Base-by-base conservation (phyloP, 2,113 vertebrate genomes). In the Fulmarus glacialis region DNA sequence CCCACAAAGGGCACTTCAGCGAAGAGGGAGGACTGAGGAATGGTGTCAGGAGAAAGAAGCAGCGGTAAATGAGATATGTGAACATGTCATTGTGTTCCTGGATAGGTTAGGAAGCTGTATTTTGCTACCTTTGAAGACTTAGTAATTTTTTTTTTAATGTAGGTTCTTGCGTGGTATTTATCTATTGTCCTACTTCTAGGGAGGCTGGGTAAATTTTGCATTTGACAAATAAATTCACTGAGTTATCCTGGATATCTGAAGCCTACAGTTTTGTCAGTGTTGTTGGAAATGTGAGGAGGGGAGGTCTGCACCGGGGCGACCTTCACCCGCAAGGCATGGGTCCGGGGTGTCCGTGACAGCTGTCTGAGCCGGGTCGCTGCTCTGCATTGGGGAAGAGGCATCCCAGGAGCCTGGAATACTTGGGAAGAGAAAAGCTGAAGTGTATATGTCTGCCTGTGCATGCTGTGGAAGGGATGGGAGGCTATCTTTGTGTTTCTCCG, bases 361-460 rank as follows among this genome's bases (percentile, higher is more conserved):
- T 48, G 12, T 63, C 55, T 13, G 56, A 59, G 63, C 32, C 1
- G 4, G 43, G 30, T 24, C 1, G 1, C 29, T 26, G 45, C 85
- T 89, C 43, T 30, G n/a, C 2, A 0, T 2, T 26, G 56, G 23
- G 16, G 16, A 73, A 23, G 29, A 52, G 48, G 29, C 47, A 34
- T 36, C 43, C 17, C 22, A 38, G 60, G 59, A 34, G 13, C 38
- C 79, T 81, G 83, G 73, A 59, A n/a, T 36, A 13, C n/a, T 26
- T 53, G 24, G 67, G 47, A 42, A 16, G 50, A 12, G 68, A 56
- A 55, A 63, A 53, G 27, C 52, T 34, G 62, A 29, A 63, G 42
- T 0, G 0, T 52, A 1, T 36, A 1, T 3, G 15, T 18, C 19
- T 26, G 56, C 23, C 16, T 42, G 16, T 34, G 45, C 2, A 0